A percentile compares a stretch with the other conserved stretches of the same genome.
phyloP scores from a whole-genome alignment of 2,797 vertebrate species.

The Labeo calbasu region DNA sequence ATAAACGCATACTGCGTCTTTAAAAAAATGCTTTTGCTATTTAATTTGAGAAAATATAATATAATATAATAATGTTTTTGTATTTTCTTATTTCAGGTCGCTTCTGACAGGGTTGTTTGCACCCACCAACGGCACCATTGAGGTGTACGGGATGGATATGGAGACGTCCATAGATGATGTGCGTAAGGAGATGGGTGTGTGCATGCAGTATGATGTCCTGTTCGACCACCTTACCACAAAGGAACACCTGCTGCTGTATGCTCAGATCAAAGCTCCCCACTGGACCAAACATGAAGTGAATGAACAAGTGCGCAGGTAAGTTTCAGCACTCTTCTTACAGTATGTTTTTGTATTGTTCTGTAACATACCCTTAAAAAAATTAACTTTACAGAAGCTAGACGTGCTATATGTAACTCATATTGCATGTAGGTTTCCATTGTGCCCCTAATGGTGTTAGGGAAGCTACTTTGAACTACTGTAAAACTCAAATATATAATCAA shows the following conservation, averaged over 20 bases:
- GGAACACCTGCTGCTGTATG: constrained; percentile 92
- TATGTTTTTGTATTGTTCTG: neutral
- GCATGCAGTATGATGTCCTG: constrained; percentile 96
- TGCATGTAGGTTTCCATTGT: neutral
- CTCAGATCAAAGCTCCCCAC: constrained; percentile 92
- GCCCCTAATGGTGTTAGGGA: neutral
- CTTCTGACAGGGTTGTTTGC: constrained; percentile 92
- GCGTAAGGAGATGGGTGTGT: constrained; percentile 90
- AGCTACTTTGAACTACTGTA: neutral
- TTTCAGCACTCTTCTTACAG: constrained; percentile 5
- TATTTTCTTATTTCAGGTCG: constrained; percentile 79
- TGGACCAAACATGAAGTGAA: constrained; percentile 84
- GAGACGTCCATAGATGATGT: constrained; percentile 79
- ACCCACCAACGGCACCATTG: constrained; percentile 86
- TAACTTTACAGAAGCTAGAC: neutral
- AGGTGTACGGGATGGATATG: constrained; percentile 91
- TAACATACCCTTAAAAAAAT: neutral
- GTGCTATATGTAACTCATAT: neutral
- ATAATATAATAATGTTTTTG: neutral
- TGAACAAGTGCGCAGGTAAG: constrained; percentile 88
- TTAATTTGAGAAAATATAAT: neutral
- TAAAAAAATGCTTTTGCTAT: neutral
- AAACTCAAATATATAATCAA: neutral
- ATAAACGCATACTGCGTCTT: neutral
- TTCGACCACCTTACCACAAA: constrained; percentile 93